Evolutionary conservation across 2,888 invertebrate genomes (phyloP).

Genomic region (Chromoteleia sp.): DNA sequence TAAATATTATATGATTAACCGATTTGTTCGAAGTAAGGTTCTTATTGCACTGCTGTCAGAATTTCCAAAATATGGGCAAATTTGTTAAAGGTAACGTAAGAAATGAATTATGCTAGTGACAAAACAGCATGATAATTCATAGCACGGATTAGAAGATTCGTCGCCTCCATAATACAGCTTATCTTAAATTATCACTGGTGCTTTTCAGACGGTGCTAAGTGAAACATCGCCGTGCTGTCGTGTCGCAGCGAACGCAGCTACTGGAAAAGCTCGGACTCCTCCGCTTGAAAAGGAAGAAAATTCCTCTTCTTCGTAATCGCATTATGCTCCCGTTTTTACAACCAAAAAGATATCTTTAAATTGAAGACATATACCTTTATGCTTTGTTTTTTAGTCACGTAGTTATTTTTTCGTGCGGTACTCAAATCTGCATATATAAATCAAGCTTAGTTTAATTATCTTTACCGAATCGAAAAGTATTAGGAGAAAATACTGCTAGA

Average conservation of each 20-base stretch:
- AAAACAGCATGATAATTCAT: constrained; percentile 76
- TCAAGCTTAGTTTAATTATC: constrained; percentile 37
- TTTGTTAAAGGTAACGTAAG: constrained; percentile 9
- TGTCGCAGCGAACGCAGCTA: constrained; percentile 17
- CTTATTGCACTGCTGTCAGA: not conserved
- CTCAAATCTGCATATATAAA: constrained; percentile 28
- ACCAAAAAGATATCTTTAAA: constrained; percentile 38
- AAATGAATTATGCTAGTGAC: constrained; percentile 54
- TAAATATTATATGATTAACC: constrained; percentile 8
- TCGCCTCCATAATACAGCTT: constrained; percentile 60
- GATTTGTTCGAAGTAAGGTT: not conserved
- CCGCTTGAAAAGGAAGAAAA: constrained; percentile 24
- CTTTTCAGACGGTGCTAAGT: constrained; percentile 70
- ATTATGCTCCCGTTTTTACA: constrained; percentile 35
- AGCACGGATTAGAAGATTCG: constrained; percentile 73
- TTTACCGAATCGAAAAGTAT: constrained; percentile 7
- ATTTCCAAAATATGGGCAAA: not conserved
- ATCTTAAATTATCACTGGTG: constrained; percentile 73
- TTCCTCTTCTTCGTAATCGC: constrained; percentile 43
- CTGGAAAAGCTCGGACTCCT: constrained; percentile 37
- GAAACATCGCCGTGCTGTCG: constrained; percentile 56
- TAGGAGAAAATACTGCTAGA: not conserved
- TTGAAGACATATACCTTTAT: constrained; percentile 33
- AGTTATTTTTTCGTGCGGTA: constrained; percentile 1
- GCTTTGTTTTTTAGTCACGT: constrained; percentile 13